Evolutionary conservation across 2,113 vertebrate species (phyloP).

Genomic region (Heliornis fulica): DNA sequence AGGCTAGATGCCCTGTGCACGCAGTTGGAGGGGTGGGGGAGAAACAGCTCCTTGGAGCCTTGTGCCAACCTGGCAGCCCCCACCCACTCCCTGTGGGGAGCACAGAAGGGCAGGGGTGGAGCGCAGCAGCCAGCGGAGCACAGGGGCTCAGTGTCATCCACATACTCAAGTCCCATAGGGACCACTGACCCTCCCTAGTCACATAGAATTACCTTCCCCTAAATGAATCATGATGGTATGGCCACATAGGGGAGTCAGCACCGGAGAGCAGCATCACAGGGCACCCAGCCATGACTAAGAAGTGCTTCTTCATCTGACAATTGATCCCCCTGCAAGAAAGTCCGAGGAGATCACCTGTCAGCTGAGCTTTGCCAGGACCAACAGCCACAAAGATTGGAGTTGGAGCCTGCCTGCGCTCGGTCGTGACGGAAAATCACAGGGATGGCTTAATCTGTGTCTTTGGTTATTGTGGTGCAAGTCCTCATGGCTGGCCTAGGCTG

Average conservation of each 20-base stretch:
- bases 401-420: neutral
- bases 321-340: neutral
- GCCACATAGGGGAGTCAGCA: accelerated
- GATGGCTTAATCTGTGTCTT: neutral
- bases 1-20: neutral
- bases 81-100: neutral
- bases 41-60: neutral
- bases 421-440: neutral
- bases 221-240: neutral
- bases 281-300: accelerated
- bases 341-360: neutral
- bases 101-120: neutral
- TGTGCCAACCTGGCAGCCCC: accelerated
- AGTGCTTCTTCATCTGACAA: accelerated
- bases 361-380: neutral
- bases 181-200: no score
- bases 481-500: neutral
- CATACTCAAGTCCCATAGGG: neutral
- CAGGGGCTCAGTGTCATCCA: neutral
- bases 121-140: neutral
- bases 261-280: neutral
- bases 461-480: neutral
- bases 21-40: neutral
- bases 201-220: neutral
- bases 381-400: neutral